Percentiles rank a stretch among this genome's conserved stretches.
phyloP scores from a whole-genome alignment of 2,113 vertebrate genomes.

The Dromas ardeola region DNA sequence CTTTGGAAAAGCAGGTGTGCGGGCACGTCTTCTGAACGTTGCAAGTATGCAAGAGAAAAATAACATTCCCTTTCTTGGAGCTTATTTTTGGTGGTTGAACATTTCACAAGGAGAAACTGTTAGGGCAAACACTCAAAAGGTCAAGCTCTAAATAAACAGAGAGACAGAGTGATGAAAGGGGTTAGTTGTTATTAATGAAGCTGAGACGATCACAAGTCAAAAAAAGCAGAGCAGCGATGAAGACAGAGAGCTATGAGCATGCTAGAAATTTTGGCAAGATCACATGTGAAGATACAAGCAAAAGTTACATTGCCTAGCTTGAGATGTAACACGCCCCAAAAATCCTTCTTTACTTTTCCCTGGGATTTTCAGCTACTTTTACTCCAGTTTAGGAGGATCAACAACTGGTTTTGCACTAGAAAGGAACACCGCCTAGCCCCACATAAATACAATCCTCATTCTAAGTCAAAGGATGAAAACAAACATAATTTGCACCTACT shows the following conservation, averaged over 20 bases:
- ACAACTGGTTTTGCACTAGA: neutral
- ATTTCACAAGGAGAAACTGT: slow-evolving; percentile 60
- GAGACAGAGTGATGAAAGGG: slow-evolving; percentile 37
- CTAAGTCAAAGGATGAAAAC: neutral
- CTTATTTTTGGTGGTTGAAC: slow-evolving; percentile 15
- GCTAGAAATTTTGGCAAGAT: slow-evolving; percentile 35
- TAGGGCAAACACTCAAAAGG: slow-evolving; percentile 54
- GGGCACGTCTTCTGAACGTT: neutral
- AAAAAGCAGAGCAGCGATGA: slow-evolving; percentile 28
- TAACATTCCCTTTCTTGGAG: slow-evolving; percentile 60
- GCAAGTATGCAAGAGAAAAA: slow-evolving; percentile 33
- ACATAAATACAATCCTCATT: neutral
- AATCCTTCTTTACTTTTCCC: neutral
- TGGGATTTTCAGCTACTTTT: neutral
- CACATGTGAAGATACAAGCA: neutral
- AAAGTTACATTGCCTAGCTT: neutral
- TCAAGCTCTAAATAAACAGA: slow-evolving; percentile 57
- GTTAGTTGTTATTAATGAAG: slow-evolving; percentile 55
- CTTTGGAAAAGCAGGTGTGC: slow-evolving; percentile 10
- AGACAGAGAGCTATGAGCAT: neutral
- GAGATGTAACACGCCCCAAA: neutral
- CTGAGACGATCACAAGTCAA: slow-evolving; percentile 41
- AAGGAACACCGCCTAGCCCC: neutral
- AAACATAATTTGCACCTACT: neutral
- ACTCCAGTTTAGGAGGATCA: neutral